Base-by-base conservation (phyloP, 2,113 vertebrate species). In the Hippocampus abdominalis region DNA sequence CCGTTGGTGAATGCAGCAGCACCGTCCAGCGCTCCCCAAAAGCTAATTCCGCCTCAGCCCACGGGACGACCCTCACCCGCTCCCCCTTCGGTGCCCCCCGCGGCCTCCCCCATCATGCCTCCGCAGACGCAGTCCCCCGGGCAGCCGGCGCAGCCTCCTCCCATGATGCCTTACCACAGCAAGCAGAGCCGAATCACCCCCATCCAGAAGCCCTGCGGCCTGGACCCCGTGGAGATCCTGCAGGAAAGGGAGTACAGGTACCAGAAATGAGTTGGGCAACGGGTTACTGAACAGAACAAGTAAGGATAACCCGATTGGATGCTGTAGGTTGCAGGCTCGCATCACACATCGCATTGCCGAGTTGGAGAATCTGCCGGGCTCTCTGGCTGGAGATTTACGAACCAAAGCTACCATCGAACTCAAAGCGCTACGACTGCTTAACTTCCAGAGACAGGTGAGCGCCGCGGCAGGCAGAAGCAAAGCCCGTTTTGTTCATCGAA, bases 331-430 rank as follows among this genome's bases (percentile, higher is more conserved):
- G 66, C 97, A 99, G 74, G 96, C 96, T 68, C 95, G 96, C 44
- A 98, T 99, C 1, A 93, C 96, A 29, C 96, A 98, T 85, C 90
- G 97, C 20, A 99, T 99, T 75, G 94, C 95, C 61, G 97, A 99
- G 73, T 92, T 99, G 81, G 97, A 99, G 73, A 98, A 96, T 84
- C 93, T 99, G 12, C 96, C 97, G 0, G 97, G 96, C 51, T 97
- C 96, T 39, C 84, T 99, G 76, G 94, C 96, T 0, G 96, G 95
- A 21, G 97, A 99, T 85, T 88, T 99, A 86, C 89, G 96, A 82
- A 99, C 96, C 94, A 99, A 99, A 95, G 97, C 97, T 0, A 98
- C 94, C 46, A 98, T 99, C 2, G 97, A 99, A 80, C 94, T 99
- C 39, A 99, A 99, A 88, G 97, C 97, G 2, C 92, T 99, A 40